These are phyloP conservation scores for Sus scrofa DNA, from an alignment of 2,113 vertebrate genomes.

Conservation along the genomic window T2T-Sscrofa CM000818.6:90798501-90799000, in stretches of 20 bases:
- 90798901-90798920: background rate
- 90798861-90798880: background rate
- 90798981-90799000: background rate
- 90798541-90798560: background rate
- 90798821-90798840: background rate
- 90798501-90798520: background rate
- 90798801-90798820: background rate
- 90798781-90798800: background rate
- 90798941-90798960: background rate
- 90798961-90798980: background rate
- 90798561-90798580: background rate
- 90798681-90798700: background rate
- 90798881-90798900: background rate
- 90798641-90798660: background rate
- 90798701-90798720: too few species aligned
- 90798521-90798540: fast-evolving
- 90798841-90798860: fast-evolving
- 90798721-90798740: background rate
- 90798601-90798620: background rate
- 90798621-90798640: background rate
- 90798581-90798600: background rate
- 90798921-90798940: background rate
- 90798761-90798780: background rate
- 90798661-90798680: background rate
- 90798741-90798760: background rate